Percentiles rank a stretch among this genome's conserved stretches.
phyloP scores from a whole-genome alignment of 2,113 vertebrate genomes.

The Macquaria australasica region DNA sequence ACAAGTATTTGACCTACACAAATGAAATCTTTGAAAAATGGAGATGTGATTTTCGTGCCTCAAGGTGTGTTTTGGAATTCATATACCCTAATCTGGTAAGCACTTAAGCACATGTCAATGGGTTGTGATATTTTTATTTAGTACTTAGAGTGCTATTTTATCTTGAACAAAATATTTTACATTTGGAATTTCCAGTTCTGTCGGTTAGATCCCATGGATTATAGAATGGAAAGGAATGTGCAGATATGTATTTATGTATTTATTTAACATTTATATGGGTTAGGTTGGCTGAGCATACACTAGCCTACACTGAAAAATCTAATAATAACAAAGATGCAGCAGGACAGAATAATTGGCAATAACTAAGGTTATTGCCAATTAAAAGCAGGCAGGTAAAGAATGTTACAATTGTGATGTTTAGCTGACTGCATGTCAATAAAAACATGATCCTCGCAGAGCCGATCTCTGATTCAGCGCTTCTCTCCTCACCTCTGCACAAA shows the following conservation, averaged over 20 bases:
- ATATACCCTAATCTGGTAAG: too few relatives aligned
- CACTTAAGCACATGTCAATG: too few relatives aligned
- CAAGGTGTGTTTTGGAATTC: too few relatives aligned
- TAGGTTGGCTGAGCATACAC: too few relatives aligned
- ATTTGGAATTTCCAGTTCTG: not conserved
- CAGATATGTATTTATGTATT: too few relatives aligned
- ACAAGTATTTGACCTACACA: too few relatives aligned
- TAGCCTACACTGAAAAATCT: not conserved
- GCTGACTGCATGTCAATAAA: not conserved
- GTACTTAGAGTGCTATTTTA: not conserved
- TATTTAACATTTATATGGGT: too few relatives aligned
- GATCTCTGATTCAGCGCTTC: not conserved
- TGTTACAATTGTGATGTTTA: too few relatives aligned
- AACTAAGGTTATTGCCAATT: too few relatives aligned
- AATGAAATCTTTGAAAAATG: too few relatives aligned
- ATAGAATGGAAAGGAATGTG: not conserved
- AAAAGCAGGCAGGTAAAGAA: too few relatives aligned
- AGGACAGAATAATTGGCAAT: not conserved
- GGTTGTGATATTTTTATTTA: not conserved
- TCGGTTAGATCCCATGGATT: not conserved
- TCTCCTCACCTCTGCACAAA: slow-evolving; percentile 5
- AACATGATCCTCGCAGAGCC: not conserved
- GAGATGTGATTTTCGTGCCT: too few relatives aligned
- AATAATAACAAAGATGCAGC: not conserved
- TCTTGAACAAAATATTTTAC: not conserved